Evolutionary conservation across 2,888 invertebrate species (phyloP), one percentile per base, ranked within the genome.

Genomic region (Pterobdella sp.): DNA sequence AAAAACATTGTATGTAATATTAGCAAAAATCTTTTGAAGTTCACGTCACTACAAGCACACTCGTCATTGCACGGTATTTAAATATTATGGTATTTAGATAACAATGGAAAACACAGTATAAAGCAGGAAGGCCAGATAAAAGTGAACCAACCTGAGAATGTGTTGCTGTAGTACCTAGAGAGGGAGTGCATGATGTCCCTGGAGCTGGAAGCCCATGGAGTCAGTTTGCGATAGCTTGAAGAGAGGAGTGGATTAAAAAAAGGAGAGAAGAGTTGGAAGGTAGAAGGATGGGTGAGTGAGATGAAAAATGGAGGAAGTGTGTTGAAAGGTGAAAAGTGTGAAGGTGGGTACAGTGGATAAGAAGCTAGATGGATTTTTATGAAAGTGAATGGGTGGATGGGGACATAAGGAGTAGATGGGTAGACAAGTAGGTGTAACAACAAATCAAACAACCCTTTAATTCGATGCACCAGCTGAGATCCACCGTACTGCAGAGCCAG

Each of bases 181-280:
- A 98, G 84, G 0, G 96, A 96, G 85, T 97, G 96, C 91, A 98
- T 94, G 72, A 98, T 95, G 81, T 98, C 98, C 80, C 95, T 92
- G 75, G 96, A 95, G 85, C 95, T 94, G 0, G 94, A 94, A 0
- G 94, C 93, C 81, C 81, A 81, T 0, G 94, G 93, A 0, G 95
- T 93, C 18, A 83, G 82, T 76, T 86, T 86, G 73, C 85, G 81
- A 81, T 90, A 90, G 0, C 89, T 89, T n/a, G n/a, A n/a, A n/a
- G n/a, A n/a, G n/a, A n/a, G n/a, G n/a, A n/a, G n/a, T n/a, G n/a
- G n/a, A n/a, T 56, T 22, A 26, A 56, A 3, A 26, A 3, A 56
- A 3, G n/a, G n/a, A 56, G 10, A 26, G 10, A 26, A 3, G n/a
- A n/a, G n/a, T n/a, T n/a, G n/a, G n/a, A n/a, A n/a, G n/a, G n/a